These are phyloP conservation scores for Silvanus unidentatus DNA, from an alignment of 2,888 invertebrate genomes.

Conservation along the genomic window DNA sequence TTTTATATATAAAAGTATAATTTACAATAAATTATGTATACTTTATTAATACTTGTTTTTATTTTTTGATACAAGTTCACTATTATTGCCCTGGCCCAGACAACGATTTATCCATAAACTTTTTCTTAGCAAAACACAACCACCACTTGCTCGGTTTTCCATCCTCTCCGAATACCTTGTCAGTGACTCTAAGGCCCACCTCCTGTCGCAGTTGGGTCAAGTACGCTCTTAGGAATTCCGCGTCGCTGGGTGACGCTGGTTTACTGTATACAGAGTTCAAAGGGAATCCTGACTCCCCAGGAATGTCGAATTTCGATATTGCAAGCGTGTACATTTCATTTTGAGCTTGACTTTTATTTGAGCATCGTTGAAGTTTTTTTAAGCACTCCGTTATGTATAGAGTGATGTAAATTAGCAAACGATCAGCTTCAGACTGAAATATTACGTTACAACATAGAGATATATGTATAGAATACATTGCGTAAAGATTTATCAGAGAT, in stretches of 20 bases:
- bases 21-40: conserved; percentile 1
- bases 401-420: conserved; percentile 94
- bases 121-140: conserved; percentile 98
- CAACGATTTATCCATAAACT: conserved; percentile 98
- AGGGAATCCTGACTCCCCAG: conserved; percentile 92
- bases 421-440: conserved; percentile 86
- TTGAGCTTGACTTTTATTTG: conserved; percentile 79
- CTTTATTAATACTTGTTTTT: not conserved
- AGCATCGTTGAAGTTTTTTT: conserved; percentile 87
- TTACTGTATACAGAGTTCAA: conserved; percentile 53
- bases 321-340: conserved; percentile 97
- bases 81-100: conserved; percentile 79
- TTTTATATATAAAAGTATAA: conserved; percentile 1
- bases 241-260: conserved; percentile 71
- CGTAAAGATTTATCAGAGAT: conserved; percentile 1
- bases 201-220: conserved; percentile 93
- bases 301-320: conserved; percentile 91
- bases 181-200: conserved; percentile 84
- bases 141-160: conserved; percentile 99
- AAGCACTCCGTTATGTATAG: conserved; percentile 96
- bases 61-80: too few relatives aligned
- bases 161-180: conserved; percentile 87
- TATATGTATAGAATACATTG: not conserved
- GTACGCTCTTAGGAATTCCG: conserved; percentile 88
- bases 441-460: not conserved